Evolutionary conservation across 2,113 vertebrate species (phyloP), one percentile per base, ranked within the genome.

Genomic region (Rostratula benghalensis): DNA sequence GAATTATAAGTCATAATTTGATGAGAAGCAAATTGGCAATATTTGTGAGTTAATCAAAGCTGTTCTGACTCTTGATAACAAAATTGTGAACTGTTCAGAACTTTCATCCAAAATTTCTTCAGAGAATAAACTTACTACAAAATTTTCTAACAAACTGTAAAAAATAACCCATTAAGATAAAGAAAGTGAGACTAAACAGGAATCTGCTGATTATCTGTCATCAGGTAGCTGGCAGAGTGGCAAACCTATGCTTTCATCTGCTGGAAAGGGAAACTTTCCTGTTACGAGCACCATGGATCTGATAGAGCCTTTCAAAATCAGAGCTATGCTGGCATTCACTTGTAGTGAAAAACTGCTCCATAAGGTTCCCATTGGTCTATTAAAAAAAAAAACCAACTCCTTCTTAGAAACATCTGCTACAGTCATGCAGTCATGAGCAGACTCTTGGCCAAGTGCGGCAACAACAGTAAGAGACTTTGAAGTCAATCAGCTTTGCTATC

Each of bases 401-500:
- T 83, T 68, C 67, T 84, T 81, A 90, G 83, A 94, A 97, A 98
- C 88, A 97, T 97, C 96, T 96, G 94, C 57, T 93, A 48, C 71
- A 97, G 89, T 92, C 94, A 97, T 94, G 87, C 71, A 97, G 89
- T 92, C 94, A 97, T 94, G 87, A 98, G 33, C 76, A 87, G 46
- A 95, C 48, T 87, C 74, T 95, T 90, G 94, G 95, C 91, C 94
- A 97, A 89, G 74, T 80, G 89, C 95, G 73, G 51, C 64, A 97
- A 95, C 67, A 98, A 95, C 87, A 97, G 76, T 59, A 83, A 97
- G 59, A 96, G 94, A 83, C 94, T 97, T 97, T 97, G 96, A 98
- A 97, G 95, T 98, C 94, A 96, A 87, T 95, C 93, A 91, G 41
- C 80, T 97, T 84, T 89, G 85, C 81, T 96, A 96, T 97, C 95